Evolutionary conservation across 2,888 invertebrate species (phyloP).

Genomic region (Phragmatobia fuliginosa): DNA sequence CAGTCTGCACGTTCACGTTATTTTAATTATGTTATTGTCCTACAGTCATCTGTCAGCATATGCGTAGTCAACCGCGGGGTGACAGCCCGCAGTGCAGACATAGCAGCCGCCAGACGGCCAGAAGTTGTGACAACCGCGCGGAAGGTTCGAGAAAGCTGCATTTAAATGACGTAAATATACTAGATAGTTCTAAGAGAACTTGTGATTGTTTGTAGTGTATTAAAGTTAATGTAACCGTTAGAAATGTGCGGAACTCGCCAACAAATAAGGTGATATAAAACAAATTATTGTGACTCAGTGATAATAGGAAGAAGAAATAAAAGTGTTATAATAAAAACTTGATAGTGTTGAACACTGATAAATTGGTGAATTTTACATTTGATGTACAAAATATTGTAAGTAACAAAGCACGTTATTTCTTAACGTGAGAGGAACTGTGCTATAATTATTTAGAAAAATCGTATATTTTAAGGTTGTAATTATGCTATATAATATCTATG

Average conservation of each 20-base stretch:
- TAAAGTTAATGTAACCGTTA: background rate
- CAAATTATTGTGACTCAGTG: conserved; percentile 4
- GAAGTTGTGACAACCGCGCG: conserved; percentile 93
- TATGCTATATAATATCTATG: background rate
- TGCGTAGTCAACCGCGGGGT: conserved; percentile 89
- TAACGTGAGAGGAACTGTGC: background rate
- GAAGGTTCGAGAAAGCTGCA: conserved; percentile 95
- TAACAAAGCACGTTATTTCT: background rate
- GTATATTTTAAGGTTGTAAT: background rate
- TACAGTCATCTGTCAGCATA: conserved; percentile 91
- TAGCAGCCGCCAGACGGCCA: conserved; percentile 89
- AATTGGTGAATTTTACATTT: background rate
- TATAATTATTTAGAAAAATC: background rate
- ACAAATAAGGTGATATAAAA: conserved; percentile 5
- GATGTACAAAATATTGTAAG: background rate
- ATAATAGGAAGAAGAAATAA: background rate
- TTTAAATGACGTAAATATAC: conserved; percentile 80
- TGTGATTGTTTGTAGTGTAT: conserved; percentile 1
- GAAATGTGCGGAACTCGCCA: background rate
- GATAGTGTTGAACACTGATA: background rate
- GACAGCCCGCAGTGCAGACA: conserved; percentile 82
- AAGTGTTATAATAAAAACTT: background rate
- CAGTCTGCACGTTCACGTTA: background rate
- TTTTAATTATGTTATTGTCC: background rate
- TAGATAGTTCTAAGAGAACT: background rate